Conservation (phyloP, 2,888 invertebrate species). For the Therioaphis trifolii region DNA sequence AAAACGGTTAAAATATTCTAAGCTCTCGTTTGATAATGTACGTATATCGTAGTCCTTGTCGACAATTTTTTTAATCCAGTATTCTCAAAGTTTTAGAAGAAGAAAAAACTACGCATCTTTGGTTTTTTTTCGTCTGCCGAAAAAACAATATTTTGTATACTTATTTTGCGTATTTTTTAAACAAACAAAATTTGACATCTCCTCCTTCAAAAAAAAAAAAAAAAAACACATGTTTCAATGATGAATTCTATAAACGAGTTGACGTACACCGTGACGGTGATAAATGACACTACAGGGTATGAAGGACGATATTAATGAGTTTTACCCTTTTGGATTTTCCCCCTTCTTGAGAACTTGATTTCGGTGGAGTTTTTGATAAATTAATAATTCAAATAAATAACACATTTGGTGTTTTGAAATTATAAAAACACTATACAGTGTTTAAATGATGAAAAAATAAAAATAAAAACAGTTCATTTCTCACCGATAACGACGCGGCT, state of each 20-base stretch:
- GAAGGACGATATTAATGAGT: conserved; percentile 50
- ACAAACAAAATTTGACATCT: conserved; percentile 4
- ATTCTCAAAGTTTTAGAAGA: too few species aligned
- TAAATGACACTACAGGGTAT: conserved; percentile 14
- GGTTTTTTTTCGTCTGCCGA: not conserved
- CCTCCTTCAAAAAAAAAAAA: not conserved
- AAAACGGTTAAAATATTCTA: too few species aligned
- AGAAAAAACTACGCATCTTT: too few species aligned
- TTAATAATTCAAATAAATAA: conserved; percentile 11
- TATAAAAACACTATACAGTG: conserved; percentile 2
- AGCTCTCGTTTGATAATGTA: too few species aligned
- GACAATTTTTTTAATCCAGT: too few species aligned
- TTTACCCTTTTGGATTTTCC: conserved; percentile 39
- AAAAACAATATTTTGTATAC: not conserved
- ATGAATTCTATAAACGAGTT: conserved; percentile 44
- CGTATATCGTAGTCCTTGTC: too few species aligned
- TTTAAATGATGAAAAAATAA: too few species aligned
- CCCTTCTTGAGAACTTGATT: not conserved
- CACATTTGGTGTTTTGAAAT: not conserved
- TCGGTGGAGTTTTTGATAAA: conserved; percentile 1
- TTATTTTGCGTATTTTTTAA: not conserved
- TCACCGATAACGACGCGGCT: too few species aligned
- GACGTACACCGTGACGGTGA: conserved; percentile 24
- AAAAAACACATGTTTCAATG: conserved; percentile 35
- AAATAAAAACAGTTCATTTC: too few species aligned